Evolutionary conservation across 2,797 vertebrate species (phyloP), one percentile per base, ranked within the genome.

Genomic region (Pyrocephalus nanus): DNA sequence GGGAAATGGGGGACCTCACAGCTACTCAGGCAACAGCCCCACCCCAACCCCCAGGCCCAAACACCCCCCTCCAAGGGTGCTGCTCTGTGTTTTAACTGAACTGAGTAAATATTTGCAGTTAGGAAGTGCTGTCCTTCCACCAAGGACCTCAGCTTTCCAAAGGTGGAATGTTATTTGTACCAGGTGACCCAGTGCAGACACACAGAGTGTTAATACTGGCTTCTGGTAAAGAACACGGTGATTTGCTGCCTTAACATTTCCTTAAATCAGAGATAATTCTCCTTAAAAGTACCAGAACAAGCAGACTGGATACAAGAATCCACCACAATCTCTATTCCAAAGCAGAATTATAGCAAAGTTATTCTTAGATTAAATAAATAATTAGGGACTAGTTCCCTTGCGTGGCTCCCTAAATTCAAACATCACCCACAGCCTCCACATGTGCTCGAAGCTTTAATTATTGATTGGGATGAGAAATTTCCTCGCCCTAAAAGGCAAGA

Each of bases 121-220:
- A 95, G 47, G 66, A 87, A 69, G 6, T 32, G 84, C 83, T 85
- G 82, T 88, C 64, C 75, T 95, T 67, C 60, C 95, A 91, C 42
- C 1, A 10, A 50, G 91, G 88, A 92, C 65, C 81, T 93, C 43
- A 70, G 69, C 66, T 70, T 74, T 55, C 67, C 76, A 88, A 54
- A 78, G 7, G 18, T 71, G 91, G 72, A 91, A 84, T 66, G 88
- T 71, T 80, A 60, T 87, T 79, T 65, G 74, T 71, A 90, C 50
- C 62, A 82, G 62, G 77, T 72, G 93, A 94, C 81, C 72, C 96
- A 76, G 96, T 95, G 96, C 97, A 81, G 88, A 93, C 29, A 60
- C 67, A 60, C 67, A 40, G 65, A 76, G 74, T 86, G 78, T 34
- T 97, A 98, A 98, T 95, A 98, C 97, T 98, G 97, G 85, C 60